Base-by-base conservation (phyloP, 2,888 invertebrate species). In the Hedya salicella region DNA sequence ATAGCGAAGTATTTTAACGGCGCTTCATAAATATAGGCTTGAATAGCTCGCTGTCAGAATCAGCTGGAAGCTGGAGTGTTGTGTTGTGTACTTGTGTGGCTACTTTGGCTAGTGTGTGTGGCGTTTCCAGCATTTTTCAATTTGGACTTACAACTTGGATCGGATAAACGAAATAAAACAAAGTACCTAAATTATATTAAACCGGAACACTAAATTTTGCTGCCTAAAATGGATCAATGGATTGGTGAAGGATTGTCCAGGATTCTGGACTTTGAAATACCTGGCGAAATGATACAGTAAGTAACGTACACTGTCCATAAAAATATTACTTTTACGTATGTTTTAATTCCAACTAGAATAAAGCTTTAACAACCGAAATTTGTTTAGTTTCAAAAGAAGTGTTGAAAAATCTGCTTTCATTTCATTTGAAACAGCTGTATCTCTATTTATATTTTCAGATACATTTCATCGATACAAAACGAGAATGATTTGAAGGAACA, bases 401-500 rank as follows among this genome's bases (percentile, higher is more conserved):
- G 0, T 16, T 5, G 6, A 30, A 54, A 54, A 30, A 14, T 14
- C 21, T 40, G n/a, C 14, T 25, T 5, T 6, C 16, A 17, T 13
- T 13, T 13, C n/a, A 32, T 14, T 14, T 21, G n/a, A 9, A 6
- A 1, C 17, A 36, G 2, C 50, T 39, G 25, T 6, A 2, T 14
- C 9, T 14, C 0, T 0, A 5, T 9, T 9, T 16, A 8, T 9
- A 52, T 69, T 89, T 91, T 52, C 82, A 97, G 97, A 39, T 96
- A 95, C 74, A 94, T 98, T 39, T 78, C 94, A 67, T 93, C 94
- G 14, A 96, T 98, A 73, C 93, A 95, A 75, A 94, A 94, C 77
- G 94, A 94, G 62, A 89, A 92, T 67, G 97, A 96, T 76, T 91
- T 97, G 53, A 95, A 96, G 73, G 96, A 96, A 67, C 97, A 97